Evolutionary conservation across 2,113 vertebrate species (phyloP).

Genomic region (Megalops atlanticus): DNA sequence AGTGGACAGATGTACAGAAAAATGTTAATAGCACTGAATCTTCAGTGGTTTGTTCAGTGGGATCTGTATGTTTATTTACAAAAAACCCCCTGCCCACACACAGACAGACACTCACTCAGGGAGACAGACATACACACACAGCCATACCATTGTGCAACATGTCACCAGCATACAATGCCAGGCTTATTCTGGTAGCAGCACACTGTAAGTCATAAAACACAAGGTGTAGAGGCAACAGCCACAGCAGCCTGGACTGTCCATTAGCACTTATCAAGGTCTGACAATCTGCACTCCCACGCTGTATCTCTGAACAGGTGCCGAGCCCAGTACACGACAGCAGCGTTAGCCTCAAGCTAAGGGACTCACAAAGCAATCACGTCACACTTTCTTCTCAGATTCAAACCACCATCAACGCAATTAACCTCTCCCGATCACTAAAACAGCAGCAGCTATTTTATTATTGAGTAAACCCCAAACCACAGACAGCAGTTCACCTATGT

Average conservation of each 20-base stretch:
- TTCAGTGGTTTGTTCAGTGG: not conserved
- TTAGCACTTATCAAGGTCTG: not conserved
- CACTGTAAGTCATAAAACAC: too few relatives aligned
- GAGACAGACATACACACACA: not conserved
- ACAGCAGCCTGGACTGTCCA: not conserved
- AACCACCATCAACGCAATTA: not conserved
- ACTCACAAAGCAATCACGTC: not conserved
- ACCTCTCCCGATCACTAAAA: not conserved
- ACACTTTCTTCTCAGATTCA: not conserved
- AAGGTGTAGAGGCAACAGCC: not conserved
- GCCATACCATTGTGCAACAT: not conserved
- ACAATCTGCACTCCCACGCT: not conserved
- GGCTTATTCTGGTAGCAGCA: not conserved
- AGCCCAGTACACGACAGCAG: not conserved
- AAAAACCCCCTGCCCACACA: not conserved
- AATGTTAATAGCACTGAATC: not conserved
- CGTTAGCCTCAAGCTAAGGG: not conserved
- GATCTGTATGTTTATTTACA: not conserved
- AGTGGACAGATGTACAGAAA: not conserved
- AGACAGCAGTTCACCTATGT: not conserved
- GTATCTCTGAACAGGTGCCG: not conserved
- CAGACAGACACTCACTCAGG: not conserved
- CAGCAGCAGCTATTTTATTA: not conserved
- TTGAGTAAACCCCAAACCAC: not conserved
- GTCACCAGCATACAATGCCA: not conserved